Percentiles rank a stretch among this genome's conserved stretches.
Evolutionary conservation across 2,797 vertebrate species (phyloP).

Genomic region (Melanotaenia nigrans): DNA sequence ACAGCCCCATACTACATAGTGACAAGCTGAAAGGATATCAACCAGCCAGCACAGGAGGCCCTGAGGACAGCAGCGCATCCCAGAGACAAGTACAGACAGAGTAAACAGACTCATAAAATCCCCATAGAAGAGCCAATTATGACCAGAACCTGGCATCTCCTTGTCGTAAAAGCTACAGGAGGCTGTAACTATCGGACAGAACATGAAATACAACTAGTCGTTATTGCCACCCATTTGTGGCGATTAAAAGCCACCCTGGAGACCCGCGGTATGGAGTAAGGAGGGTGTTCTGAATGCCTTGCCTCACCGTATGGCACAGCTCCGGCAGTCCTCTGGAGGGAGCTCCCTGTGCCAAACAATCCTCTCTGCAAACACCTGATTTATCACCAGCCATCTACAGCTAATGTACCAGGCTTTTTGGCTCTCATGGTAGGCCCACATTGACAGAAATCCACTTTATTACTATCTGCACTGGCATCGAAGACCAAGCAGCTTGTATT

Average conservation of each 20-base stretch:
- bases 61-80: conserved; percentile 59
- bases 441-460: conserved; percentile 85
- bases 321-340: conserved; percentile 83
- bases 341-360: conserved; percentile 85
- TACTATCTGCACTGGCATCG: conserved; percentile 88
- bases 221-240: conserved; percentile 86
- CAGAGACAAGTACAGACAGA: conserved; percentile 67
- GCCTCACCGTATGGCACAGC: conserved; percentile 84
- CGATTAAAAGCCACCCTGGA: conserved; percentile 86
- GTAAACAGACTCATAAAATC: conserved; percentile 87
- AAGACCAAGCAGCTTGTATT: conserved; percentile 88
- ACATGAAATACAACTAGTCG: conserved; percentile 87
- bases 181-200: conserved; percentile 80
- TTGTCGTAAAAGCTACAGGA: conserved; percentile 84
- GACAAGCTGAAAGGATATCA: conserved; percentile 59
- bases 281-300: conserved; percentile 61
- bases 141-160: conserved; percentile 82
- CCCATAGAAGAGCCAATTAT: conserved; percentile 87
- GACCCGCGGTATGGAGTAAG: conserved; percentile 73
- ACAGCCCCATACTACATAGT: conserved; percentile 27
- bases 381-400: conserved; percentile 88
- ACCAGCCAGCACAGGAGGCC: conserved; percentile 41
- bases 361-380: conserved; percentile 83
- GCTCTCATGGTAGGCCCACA: conserved; percentile 84
- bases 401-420: conserved; percentile 90